Evolutionary conservation across 1,140 invertebrate species (phyloP), one percentile per base, ranked within the genome.

Genomic region (Adelges cooleyi): DNA sequence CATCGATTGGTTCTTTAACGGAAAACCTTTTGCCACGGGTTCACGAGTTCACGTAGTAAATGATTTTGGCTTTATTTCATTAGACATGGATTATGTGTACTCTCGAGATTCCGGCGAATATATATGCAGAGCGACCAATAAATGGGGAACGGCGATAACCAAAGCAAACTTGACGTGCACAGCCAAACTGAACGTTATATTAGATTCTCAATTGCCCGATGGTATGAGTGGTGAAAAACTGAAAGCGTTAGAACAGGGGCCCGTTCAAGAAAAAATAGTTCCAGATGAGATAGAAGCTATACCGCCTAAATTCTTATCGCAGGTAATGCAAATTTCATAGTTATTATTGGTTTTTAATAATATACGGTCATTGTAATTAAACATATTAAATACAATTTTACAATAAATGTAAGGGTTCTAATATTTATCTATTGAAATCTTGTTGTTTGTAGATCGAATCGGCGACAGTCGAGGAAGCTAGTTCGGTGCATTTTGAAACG

Each of bases 1-100:
- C 40, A 91, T 95, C 68, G 91, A 95, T 74, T 96, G 93, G 92
- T 94, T 87, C 82, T 85, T 89, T 69, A 93, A 95, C 75, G 92
- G 92, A 17, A 81, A 84, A 70, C 89, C 90, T 27, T 86, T 95
- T 71, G 87, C 85, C 0, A 92, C 87, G 23, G 89, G 90, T 15
- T 92, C 89, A 13, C 79, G 93, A 67, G 89, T 95, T 3, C 90
- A 92, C 73, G 89, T 89, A 75, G 81, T 92, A 18, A 90, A 94
- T 74, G 92, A 96, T 71, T 94, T 94, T 74, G 91, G 90, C n/a
- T 92, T 90, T 65, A 87, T 93, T 69, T 86, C 89, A 1, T 75
- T 94, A 56, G 90, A 93, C 70, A 83, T 94, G 69, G 86, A 92
- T 65, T 92, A 92, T 71, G 84, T 87, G 0, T 92, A 92, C 71